These are phyloP conservation scores for Trichopoda pennipes DNA, from an alignment of 2,888 invertebrate genomes.

Conservation along the genomic window DNA sequence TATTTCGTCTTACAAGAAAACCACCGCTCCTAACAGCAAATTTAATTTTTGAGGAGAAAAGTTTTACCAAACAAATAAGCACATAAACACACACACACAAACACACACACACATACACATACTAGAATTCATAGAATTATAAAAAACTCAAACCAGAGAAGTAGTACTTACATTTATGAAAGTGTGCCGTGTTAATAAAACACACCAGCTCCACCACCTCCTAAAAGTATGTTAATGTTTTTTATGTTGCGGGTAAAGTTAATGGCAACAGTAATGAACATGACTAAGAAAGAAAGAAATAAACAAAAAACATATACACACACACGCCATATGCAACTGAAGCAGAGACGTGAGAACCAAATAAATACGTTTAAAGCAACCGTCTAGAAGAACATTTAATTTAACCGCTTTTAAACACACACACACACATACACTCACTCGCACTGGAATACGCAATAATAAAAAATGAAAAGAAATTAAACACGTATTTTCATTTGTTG, in stretches of 20 bases:
- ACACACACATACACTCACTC: constrained; percentile 20
- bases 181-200: constrained; percentile 47
- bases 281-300: constrained; percentile 10
- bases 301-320: background rate
- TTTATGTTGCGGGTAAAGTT: constrained; percentile 27
- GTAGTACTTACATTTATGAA: constrained; percentile 47
- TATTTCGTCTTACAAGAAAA: background rate
- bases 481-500: constrained; percentile 38
- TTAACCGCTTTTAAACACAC: constrained; percentile 12
- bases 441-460: background rate
- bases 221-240: constrained; percentile 57
- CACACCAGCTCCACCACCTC: constrained; percentile 44
- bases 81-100: background rate
- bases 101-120: background rate
- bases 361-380: constrained; percentile 41
- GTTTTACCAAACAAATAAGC: constrained; percentile 5
- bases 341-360: constrained; percentile 35
- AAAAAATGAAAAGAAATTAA: background rate
- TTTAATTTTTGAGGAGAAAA: constrained; percentile 35
- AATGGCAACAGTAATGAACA: constrained; percentile 60
- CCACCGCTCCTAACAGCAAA: constrained; percentile 1
- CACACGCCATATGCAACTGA: background rate
- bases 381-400: constrained; percentile 36
- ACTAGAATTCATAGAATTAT: background rate
- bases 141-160: constrained; percentile 8